Conservation (phyloP, 2,113 vertebrate species). For the Motacilla tschutschensis region DNA sequence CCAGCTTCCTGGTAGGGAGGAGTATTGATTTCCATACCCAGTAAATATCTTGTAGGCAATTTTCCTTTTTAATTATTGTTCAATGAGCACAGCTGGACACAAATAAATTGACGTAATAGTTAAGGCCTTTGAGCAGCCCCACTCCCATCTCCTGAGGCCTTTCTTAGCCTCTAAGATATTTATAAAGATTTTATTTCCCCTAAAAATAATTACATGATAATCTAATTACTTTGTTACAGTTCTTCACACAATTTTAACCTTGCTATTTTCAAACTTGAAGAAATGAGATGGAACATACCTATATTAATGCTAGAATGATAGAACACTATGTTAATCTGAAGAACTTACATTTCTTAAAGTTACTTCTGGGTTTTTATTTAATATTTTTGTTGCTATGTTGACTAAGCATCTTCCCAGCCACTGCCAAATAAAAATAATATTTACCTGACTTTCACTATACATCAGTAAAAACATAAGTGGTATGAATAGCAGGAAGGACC, state of each 20-base stretch:
- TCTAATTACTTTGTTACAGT: neutral
- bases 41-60: neutral
- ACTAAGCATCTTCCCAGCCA: neutral
- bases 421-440: neutral
- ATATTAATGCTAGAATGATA: neutral
- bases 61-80: neutral
- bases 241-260: neutral
- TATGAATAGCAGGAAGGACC: neutral
- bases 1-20: neutral
- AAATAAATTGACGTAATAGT: slow-evolving; percentile 6
- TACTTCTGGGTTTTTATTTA: neutral
- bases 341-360: neutral
- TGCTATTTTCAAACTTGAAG: neutral
- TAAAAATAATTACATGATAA: neutral
- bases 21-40: neutral
- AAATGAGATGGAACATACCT: neutral
- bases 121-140: neutral
- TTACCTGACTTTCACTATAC: neutral
- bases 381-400: neutral
- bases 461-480: neutral
- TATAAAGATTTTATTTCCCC: neutral
- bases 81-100: neutral
- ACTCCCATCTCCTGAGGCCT: neutral
- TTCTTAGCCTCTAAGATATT: neutral
- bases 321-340: neutral